Evolutionary conservation across 1,140 invertebrate genomes (phyloP).

Genomic region (Eumeta japonica): DNA sequence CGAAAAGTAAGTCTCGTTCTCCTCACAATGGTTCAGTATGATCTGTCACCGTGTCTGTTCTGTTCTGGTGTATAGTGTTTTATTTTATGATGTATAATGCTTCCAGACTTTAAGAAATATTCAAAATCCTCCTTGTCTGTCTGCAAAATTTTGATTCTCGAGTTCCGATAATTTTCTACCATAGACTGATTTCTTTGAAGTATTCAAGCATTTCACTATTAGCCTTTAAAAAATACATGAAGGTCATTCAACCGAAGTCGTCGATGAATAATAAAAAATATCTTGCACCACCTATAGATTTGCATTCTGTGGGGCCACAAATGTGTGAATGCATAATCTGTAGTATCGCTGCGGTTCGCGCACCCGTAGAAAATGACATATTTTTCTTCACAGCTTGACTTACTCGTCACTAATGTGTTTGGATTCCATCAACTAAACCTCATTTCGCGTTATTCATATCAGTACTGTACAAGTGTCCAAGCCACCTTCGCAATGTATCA

Average conservation of each 20-base stretch:
- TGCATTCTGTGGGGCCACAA: constrained; percentile 34
- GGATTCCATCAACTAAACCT: constrained; percentile 7
- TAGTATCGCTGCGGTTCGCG: constrained; percentile 7
- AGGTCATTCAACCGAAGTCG: constrained; percentile 28
- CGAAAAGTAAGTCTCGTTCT: too few species aligned
- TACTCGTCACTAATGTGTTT: constrained; percentile 10
- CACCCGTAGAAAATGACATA: constrained; percentile 4
- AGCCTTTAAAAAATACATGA: constrained; percentile 34
- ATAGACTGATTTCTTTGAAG: constrained; percentile 26
- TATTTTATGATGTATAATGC: constrained; percentile 16
- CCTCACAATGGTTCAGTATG: too few species aligned
- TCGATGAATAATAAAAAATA: constrained; percentile 41
- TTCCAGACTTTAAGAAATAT: constrained; percentile 9
- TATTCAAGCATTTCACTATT: constrained; percentile 15
- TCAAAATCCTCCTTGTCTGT: constrained; percentile 37
- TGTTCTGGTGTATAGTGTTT: constrained; percentile 28
- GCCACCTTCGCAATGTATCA: constrained; percentile 1
- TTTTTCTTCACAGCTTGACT: constrained; percentile 8
- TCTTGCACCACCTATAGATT: constrained; percentile 22
- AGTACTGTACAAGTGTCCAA: constrained; percentile 1
- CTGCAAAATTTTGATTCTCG: constrained; percentile 24
- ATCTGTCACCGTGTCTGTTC: constrained; percentile 30
- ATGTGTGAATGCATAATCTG: constrained; percentile 35
- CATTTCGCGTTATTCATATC: constrained; percentile 4
- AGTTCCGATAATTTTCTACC: constrained; percentile 25